Evolutionary conservation across 2,888 invertebrate genomes (phyloP), one percentile per base, ranked within the genome.

Genomic region (Pimpla rufipes): DNA sequence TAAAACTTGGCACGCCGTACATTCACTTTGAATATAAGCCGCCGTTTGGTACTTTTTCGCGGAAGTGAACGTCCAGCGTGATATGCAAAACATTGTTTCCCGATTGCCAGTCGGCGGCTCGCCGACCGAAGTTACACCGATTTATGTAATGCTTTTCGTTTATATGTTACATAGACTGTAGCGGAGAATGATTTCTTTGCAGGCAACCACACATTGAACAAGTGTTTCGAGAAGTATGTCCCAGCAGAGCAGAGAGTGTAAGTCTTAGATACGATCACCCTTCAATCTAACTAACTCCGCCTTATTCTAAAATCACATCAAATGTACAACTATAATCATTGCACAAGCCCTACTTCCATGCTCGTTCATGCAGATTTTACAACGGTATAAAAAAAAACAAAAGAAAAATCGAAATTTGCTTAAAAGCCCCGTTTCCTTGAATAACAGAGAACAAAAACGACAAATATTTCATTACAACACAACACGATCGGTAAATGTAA

Each of bases 141-240:
- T 59, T 37, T 62, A 62, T 37, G 8, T 18, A 35, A n/a, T 62
- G 0, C 3, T n/a, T 62, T 62, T 40, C 57, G 35, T 37, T 62
- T 45, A 13, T 59, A n/a, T 42, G 18, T 64, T 59, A 42, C 23
- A 37, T 50, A 35, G 50, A 75, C 74, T 75, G 47, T 57, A 75
- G n/a, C 57, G 21, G 37, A 45, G 10, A 59, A 57, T 71, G 7
- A 85, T 88, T 92, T 89, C 88, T 88, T 94, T 94, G 68, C 94
- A 97, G 97, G 94, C 96, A 96, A 95, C 95, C 95, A 89, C 95
- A 97, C 89, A 95, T 97, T 93, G 96, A 97, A 94, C 95, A 96
- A 94, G 95, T 97, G 93, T 97, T 96, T 95, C 96, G 96, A 94
- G 95, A 96, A 94, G 95, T 96, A 93, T 96, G 96, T 94, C 97